Conservation (phyloP, 2,113 vertebrate species). For the human region DNA sequence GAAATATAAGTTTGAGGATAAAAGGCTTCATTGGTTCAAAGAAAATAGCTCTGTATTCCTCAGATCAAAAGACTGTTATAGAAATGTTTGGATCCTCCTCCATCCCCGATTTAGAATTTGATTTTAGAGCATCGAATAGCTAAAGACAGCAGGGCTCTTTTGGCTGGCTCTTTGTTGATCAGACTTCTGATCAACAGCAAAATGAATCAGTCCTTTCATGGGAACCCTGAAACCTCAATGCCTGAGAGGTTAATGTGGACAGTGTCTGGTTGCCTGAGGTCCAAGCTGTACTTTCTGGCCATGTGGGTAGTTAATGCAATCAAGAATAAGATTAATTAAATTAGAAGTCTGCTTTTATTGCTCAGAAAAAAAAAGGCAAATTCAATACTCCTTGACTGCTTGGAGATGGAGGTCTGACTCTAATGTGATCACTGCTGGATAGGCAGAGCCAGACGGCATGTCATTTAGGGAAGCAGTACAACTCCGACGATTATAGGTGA, state of each 20-base stretch:
- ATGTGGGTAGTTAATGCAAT: constrained; percentile 76
- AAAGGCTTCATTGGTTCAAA: constrained; percentile 46
- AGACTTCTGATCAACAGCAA: constrained; percentile 73
- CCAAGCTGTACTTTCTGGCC: constrained; percentile 74
- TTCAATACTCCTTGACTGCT: constrained; percentile 73
- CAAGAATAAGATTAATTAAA: constrained; percentile 80
- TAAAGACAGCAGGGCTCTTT: not conserved
- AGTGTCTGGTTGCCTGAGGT: constrained; percentile 74
- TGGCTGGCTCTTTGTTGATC: constrained; percentile 42
- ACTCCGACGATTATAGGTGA: constrained; percentile 15
- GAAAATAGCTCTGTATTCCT: constrained; percentile 28
- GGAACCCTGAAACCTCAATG: constrained; percentile 64
- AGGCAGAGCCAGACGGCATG: not conserved
- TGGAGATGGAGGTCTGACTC: constrained; percentile 75
- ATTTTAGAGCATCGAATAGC: constrained; percentile 53
- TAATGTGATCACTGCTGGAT: constrained; percentile 74
- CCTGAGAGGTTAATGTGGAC: constrained; percentile 68
- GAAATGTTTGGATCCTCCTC: constrained; percentile 8
- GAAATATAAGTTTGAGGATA: constrained; percentile 50
- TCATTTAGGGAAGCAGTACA: constrained; percentile 64
- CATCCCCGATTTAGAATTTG: constrained; percentile 15
- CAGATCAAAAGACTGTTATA: constrained; percentile 46
- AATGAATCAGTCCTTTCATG: constrained; percentile 65
- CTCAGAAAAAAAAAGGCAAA: constrained; percentile 74
- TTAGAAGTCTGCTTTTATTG: constrained; percentile 78